Evolutionary conservation across 2,113 vertebrate genomes (phyloP).

Genomic region (Aegithalos caudatus): DNA sequence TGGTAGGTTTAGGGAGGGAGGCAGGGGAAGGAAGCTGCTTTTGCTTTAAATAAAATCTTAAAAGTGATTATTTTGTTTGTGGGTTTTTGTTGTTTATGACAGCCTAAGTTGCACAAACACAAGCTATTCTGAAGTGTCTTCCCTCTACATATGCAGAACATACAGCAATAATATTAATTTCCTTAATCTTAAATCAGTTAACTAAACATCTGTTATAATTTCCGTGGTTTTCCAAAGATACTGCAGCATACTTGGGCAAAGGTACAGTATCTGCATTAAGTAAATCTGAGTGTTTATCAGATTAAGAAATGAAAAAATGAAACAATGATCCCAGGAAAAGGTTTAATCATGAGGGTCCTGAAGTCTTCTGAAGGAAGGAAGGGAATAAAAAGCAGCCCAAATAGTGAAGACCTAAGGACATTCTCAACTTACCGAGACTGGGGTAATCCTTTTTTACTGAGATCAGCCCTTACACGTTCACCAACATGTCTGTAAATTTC

Average conservation of each 20-base stretch:
- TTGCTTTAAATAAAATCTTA: neutral
- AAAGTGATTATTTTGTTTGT: neutral
- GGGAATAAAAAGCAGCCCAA: neutral
- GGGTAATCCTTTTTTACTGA: constrained; percentile 96
- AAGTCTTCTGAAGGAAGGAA: neutral
- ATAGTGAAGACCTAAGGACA: neutral
- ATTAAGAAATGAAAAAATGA: neutral
- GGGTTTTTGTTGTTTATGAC: neutral
- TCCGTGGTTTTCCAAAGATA: neutral
- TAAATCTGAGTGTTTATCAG: neutral
- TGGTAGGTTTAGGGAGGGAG: no score
- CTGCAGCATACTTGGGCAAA: neutral
- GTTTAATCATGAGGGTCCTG: neutral
- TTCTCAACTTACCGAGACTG: constrained; percentile 86
- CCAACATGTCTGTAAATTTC: constrained; percentile 98
- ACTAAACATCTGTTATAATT: neutral
- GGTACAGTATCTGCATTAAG: neutral
- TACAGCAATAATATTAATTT: neutral
- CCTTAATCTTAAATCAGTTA: neutral
- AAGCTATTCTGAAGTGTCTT: neutral
- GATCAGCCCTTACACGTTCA: constrained; percentile 94
- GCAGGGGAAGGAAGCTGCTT: neutral
- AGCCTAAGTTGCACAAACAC: neutral
- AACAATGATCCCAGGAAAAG: neutral
- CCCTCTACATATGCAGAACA: neutral